Conservation (phyloP, 2,113 vertebrate species). For the Oceanodroma tethys region DNA sequence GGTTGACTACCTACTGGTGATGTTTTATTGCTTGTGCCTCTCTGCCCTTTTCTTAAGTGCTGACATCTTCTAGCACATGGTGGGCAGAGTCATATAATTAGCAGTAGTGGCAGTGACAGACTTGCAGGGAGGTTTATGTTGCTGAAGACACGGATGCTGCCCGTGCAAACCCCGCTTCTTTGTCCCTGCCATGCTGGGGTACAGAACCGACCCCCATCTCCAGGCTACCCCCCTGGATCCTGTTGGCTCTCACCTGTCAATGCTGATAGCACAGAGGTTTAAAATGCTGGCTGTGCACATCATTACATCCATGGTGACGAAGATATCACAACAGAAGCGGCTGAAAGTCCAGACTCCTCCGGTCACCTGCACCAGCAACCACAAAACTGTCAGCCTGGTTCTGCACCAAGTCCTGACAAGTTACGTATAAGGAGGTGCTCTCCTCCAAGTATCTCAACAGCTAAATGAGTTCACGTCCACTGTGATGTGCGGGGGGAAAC, state of each 20-base stretch:
- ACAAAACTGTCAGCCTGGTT: conserved; percentile 32
- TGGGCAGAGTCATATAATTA: not conserved
- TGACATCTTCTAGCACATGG: not conserved
- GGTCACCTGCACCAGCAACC: conserved; percentile 67
- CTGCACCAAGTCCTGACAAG: not conserved
- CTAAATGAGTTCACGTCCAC: not conserved
- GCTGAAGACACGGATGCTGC: not conserved
- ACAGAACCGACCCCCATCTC: not conserved
- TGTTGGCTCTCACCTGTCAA: conserved; percentile 85
- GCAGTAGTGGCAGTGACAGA: not conserved
- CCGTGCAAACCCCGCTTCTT: not conserved
- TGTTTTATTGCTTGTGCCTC: not conserved
- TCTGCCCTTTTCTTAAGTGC: not conserved
- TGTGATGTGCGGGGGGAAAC: not conserved
- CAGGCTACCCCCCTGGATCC: not conserved
- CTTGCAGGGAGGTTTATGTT: not conserved
- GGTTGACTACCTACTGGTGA: not conserved
- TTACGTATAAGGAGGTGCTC: not conserved
- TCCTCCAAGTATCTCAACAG: not conserved
- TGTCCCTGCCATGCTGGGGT: not conserved
- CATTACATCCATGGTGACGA: conserved; percentile 95
- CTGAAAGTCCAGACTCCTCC: conserved; percentile 92
- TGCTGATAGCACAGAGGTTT: conserved; percentile 96
- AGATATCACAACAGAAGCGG: conserved; percentile 88
- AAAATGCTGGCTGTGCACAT: conserved; percentile 98